Evolutionary conservation across 2,113 vertebrate species (phyloP).

Genomic region (Motacilla tschutschensis): DNA sequence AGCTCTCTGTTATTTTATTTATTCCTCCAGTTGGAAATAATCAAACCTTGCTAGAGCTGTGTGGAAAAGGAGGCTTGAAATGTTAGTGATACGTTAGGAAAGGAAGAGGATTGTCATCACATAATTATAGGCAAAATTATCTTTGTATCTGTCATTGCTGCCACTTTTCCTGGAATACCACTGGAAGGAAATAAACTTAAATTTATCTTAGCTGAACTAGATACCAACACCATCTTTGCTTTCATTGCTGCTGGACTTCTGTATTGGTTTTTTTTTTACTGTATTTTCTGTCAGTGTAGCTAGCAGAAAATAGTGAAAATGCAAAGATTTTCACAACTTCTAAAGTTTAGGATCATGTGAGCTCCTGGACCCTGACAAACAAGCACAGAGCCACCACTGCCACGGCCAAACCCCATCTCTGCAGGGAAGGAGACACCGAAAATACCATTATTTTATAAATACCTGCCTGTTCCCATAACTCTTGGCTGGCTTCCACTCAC

Average conservation of each 20-base stretch:
- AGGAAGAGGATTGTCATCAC: background rate
- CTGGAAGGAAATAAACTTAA: background rate
- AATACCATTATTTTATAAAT: background rate
- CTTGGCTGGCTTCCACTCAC: background rate
- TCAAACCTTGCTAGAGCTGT: background rate
- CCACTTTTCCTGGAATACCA: background rate
- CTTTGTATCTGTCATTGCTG: background rate
- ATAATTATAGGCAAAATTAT: background rate
- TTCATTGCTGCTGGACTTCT: background rate
- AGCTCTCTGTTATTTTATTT: background rate
- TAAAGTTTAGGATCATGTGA: background rate
- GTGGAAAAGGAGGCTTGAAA: slow-evolving; percentile 1
- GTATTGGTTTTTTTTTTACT: background rate
- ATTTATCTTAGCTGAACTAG: background rate
- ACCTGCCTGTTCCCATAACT: background rate
- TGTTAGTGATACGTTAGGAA: background rate
- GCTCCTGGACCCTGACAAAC: background rate
- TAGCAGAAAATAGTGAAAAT: background rate
- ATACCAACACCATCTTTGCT: background rate
- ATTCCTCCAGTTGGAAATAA: slow-evolving; percentile 30
- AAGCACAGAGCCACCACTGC: rapidly evolving
- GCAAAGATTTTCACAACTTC: background rate
- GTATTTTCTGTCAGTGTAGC: background rate
- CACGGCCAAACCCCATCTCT: background rate
- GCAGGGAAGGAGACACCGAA: background rate